Evolutionary conservation across 2,797 vertebrate species (phyloP).

Genomic region (Notolabrus celidotus): DNA sequence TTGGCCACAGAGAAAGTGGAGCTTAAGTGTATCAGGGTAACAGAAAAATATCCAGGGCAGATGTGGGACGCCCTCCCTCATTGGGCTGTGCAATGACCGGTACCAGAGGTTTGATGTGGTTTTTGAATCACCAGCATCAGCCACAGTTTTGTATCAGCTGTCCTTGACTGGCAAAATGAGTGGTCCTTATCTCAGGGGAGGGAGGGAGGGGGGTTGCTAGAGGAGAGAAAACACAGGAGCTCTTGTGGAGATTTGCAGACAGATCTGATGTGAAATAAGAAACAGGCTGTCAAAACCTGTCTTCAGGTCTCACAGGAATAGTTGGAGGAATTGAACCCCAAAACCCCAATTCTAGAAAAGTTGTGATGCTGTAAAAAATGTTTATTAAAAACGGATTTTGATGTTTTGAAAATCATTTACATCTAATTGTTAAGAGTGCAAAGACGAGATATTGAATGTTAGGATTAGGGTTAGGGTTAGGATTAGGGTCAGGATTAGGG

Average conservation of each 20-base stretch:
- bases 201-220: too few relatives aligned
- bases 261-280: constrained; percentile 21
- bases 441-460: too few relatives aligned
- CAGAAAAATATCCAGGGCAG: constrained; percentile 56
- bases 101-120: constrained; percentile 62
- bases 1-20: constrained; percentile 76
- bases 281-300: constrained; percentile 43
- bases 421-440: too few relatives aligned
- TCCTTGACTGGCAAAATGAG: constrained; percentile 64
- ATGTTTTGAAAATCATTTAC: too few relatives aligned
- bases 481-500: too few relatives aligned
- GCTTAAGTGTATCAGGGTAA: constrained; percentile 58
- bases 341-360: too few relatives aligned
- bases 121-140: constrained; percentile 57
- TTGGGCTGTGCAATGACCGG: constrained; percentile 52
- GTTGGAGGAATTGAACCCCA: too few relatives aligned
- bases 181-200: constrained; percentile 61
- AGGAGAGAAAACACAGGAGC: constrained; percentile 57
- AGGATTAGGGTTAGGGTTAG: too few relatives aligned
- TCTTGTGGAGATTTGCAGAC: constrained; percentile 48
- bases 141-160: constrained; percentile 54
- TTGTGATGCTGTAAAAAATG: background rate
- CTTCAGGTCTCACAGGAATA: background rate
- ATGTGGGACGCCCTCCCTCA: constrained; percentile 55
- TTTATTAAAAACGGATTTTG: too few relatives aligned